phyloP scores from a whole-genome alignment of 2,888 invertebrate species.

The Scotopteryx bipunctaria region DNA sequence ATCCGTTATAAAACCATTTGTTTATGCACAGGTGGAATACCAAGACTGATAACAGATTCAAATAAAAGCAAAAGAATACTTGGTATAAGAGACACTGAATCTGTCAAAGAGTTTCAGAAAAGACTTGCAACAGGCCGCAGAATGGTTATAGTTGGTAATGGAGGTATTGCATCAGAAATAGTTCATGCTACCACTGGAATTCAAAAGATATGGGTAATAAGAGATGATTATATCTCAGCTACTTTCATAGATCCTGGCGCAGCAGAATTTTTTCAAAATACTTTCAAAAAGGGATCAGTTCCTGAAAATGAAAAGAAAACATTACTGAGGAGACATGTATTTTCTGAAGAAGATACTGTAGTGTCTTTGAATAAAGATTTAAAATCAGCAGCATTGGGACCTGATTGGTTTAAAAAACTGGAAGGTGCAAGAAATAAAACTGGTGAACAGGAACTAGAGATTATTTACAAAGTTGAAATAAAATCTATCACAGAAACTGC shows the following conservation, averaged over 20 bases:
- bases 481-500: constrained; percentile 62
- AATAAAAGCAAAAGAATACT: constrained; percentile 86
- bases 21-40: constrained; percentile 94
- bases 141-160: constrained; percentile 96
- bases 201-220: constrained; percentile 96
- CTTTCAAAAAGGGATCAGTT: constrained; percentile 54
- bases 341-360: constrained; percentile 81
- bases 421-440: constrained; percentile 80
- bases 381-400: constrained; percentile 96
- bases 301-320: constrained; percentile 46
- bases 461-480: constrained; percentile 85
- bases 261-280: constrained; percentile 93
- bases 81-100: constrained; percentile 97
- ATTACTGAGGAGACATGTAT: constrained; percentile 86
- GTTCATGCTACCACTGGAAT: constrained; percentile 93
- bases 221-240: constrained; percentile 95
- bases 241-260: constrained; percentile 98
- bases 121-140: constrained; percentile 86
- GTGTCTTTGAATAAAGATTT: constrained; percentile 68
- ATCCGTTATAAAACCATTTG: constrained; percentile 92
- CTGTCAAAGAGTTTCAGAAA: constrained; percentile 90
- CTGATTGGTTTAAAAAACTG: constrained; percentile 95
- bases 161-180: constrained; percentile 99
- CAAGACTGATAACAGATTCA: constrained; percentile 88
- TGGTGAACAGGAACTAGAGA: constrained; percentile 77